Conservation (phyloP, 2,888 invertebrate genomes). For the Colostygia pectinataria region DNA sequence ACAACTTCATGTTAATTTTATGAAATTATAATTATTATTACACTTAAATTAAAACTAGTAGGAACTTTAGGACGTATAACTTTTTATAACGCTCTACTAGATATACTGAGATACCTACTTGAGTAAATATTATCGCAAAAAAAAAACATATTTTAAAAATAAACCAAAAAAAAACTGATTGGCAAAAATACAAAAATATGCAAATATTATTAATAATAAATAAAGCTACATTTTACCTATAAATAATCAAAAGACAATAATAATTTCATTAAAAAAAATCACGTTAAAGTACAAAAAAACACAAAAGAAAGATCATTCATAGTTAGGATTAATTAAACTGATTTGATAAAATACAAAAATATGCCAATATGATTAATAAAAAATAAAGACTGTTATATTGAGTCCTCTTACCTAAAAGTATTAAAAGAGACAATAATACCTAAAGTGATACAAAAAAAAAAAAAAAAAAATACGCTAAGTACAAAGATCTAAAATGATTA, state of each 20-base stretch:
- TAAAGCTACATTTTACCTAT: too few relatives aligned
- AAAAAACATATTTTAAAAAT: conserved; percentile 16
- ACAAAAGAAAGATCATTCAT: too few relatives aligned
- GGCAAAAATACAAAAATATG: conserved; percentile 5
- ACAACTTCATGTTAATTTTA: background rate
- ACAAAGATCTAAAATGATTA: background rate
- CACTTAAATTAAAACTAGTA: conserved; percentile 30
- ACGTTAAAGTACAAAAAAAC: too few relatives aligned
- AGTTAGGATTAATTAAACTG: too few relatives aligned
- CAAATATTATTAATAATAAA: conserved; percentile 7
- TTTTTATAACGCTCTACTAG: too few relatives aligned
- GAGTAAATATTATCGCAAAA: conserved; percentile 25
- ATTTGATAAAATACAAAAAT: conserved; percentile 1
- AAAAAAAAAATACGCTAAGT: conserved; percentile 10
- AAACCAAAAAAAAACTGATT: background rate
- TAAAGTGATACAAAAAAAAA: conserved; percentile 21
- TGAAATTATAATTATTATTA: background rate
- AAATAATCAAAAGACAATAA: background rate
- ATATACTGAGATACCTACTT: too few relatives aligned
- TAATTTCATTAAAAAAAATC: too few relatives aligned
- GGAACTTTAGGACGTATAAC: conserved; percentile 44
- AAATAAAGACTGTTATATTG: too few relatives aligned
- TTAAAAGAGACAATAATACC: conserved; percentile 23
- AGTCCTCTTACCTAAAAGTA: too few relatives aligned
- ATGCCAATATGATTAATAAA: conserved; percentile 11